These are phyloP conservation scores for Spondyliosoma cantharus DNA, from an alignment of 2,797 vertebrate genomes.

Conservation along the genomic window DNA sequence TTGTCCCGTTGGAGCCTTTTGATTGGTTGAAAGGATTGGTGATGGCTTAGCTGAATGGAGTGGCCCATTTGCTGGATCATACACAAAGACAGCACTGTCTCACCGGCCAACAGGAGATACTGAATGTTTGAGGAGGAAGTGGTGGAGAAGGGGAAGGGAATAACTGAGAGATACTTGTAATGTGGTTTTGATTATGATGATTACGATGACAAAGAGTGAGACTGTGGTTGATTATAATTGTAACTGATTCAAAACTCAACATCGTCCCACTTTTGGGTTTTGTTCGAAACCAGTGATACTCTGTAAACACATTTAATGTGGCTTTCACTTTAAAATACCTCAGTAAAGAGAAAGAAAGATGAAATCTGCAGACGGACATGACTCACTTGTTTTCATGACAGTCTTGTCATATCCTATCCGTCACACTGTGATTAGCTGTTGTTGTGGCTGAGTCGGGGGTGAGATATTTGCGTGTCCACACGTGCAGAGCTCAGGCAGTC, in stretches of 20 bases:
- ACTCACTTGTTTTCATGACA: slow-evolving; percentile 16
- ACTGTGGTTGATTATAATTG: slow-evolving; percentile 11
- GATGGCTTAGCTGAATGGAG: slow-evolving; percentile 62
- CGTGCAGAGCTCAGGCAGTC: slow-evolving; percentile 36
- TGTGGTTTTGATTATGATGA: slow-evolving; percentile 35
- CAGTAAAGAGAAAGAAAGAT: background rate
- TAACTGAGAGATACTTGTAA: slow-evolving; percentile 31
- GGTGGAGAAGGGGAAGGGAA: slow-evolving; percentile 33
- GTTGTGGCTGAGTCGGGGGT: slow-evolving; percentile 27
- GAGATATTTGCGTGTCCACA: slow-evolving; percentile 38
- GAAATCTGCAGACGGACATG: background rate
- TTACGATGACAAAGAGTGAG: background rate
- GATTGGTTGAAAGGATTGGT: slow-evolving; percentile 61
- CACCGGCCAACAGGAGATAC: slow-evolving; percentile 35
- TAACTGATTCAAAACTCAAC: slow-evolving; percentile 11
- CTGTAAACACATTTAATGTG: background rate
- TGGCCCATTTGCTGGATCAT: slow-evolving; percentile 56
- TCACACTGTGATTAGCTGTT: background rate
- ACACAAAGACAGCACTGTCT: slow-evolving; percentile 77
- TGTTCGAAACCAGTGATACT: slow-evolving; percentile 13
- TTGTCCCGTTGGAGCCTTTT: slow-evolving; percentile 45
- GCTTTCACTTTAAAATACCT: background rate
- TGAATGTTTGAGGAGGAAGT: slow-evolving; percentile 21
- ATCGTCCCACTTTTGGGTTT: slow-evolving; percentile 4
- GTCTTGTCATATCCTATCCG: slow-evolving; percentile 18